phyloP scores from a whole-genome alignment of 1,140 invertebrate genomes.

The Pomacea maculata region DNA sequence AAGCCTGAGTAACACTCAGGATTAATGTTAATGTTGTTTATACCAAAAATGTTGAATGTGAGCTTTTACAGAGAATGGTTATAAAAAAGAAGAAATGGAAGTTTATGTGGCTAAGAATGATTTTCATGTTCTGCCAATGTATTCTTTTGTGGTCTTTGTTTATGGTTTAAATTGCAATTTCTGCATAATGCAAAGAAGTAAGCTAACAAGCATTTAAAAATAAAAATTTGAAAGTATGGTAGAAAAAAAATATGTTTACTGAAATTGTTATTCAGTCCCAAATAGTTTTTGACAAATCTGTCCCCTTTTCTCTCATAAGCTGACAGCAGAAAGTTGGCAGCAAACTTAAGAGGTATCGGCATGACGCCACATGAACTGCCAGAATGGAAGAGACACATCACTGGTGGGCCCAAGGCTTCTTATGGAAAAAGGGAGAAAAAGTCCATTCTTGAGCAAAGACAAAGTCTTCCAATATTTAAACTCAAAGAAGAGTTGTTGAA shows the following conservation, averaged over 20 bases:
- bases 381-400: conserved; percentile 99
- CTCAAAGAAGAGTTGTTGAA: conserved; percentile 94
- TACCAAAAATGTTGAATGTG: too few relatives aligned
- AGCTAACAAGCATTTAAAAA: too few relatives aligned
- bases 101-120: too few relatives aligned
- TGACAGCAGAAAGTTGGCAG: conserved; percentile 75
- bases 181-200: too few relatives aligned
- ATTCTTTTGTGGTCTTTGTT: too few relatives aligned
- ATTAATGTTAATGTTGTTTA: too few relatives aligned
- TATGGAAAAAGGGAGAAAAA: conserved; percentile 96
- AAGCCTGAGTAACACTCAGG: too few relatives aligned
- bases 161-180: too few relatives aligned
- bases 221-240: background rate
- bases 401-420: conserved; percentile 95
- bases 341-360: conserved; percentile 85
- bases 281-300: background rate
- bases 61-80: too few relatives aligned
- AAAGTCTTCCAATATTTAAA: conserved; percentile 95
- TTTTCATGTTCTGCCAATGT: too few relatives aligned
- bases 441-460: conserved; percentile 93
- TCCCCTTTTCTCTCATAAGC: conserved; percentile 58
- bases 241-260: background rate
- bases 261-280: background rate
- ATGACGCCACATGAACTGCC: conserved; percentile 78
- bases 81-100: too few relatives aligned